Conservation (phyloP, 2,797 vertebrate genomes). For the Pseudopleuronectes americanus region DNA sequence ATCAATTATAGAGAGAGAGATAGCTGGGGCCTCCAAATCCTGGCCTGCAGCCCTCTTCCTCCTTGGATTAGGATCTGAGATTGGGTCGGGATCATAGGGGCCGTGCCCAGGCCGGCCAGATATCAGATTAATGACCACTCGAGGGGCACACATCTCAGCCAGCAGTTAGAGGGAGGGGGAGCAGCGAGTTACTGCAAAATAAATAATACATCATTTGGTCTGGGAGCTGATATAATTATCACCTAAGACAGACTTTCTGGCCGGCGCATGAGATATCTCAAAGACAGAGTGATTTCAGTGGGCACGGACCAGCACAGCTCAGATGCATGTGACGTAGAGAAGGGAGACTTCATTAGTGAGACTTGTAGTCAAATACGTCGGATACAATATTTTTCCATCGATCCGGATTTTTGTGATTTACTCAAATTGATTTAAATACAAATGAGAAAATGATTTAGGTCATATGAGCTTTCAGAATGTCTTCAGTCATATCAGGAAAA, state of each 20-base stretch:
- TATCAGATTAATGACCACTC: conserved; percentile 87
- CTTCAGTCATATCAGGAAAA: neutral
- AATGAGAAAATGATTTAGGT: neutral
- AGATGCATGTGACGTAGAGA: neutral
- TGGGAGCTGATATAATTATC: conserved; percentile 85
- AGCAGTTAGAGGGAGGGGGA: conserved; percentile 74
- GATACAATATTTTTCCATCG: neutral
- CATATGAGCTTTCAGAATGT: neutral
- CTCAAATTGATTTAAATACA: neutral
- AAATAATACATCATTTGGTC: conserved; percentile 86
- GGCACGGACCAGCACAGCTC: conserved; percentile 21
- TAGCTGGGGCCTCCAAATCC: conserved; percentile 82
- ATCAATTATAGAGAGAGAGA: conserved; percentile 85
- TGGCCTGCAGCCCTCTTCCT: conserved; percentile 86
- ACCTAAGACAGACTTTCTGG: conserved; percentile 76
- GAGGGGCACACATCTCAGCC: conserved; percentile 81
- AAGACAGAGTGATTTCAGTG: conserved; percentile 35
- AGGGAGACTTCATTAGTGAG: neutral
- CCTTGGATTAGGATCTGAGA: conserved; percentile 88
- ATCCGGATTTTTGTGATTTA: neutral
- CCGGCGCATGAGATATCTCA: conserved; percentile 66
- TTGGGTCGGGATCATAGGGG: conserved; percentile 85
- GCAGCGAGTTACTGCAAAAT: conserved; percentile 73
- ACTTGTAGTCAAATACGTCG: neutral
- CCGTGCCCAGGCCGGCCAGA: conserved; percentile 81